These are phyloP conservation scores for Lepilemur ruficaudatus DNA, from an alignment of 2,797 vertebrate genomes.

Conservation along the genomic window DNA sequence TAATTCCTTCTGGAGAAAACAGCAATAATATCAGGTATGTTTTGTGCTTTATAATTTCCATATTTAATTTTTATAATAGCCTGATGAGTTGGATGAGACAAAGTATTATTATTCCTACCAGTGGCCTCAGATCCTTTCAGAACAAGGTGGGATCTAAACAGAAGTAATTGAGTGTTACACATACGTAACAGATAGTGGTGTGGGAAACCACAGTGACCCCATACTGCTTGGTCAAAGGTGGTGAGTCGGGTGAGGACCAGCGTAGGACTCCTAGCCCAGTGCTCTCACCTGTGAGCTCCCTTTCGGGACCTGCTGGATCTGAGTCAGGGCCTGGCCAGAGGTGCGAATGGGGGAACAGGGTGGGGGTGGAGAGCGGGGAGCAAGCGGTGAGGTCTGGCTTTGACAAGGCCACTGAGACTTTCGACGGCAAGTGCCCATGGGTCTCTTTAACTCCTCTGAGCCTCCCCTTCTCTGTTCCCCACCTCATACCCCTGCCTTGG, in stretches of 20 bases:
- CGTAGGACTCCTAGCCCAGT: background rate
- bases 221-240: background rate
- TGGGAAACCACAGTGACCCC: background rate
- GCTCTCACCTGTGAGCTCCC: background rate
- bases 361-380: background rate
- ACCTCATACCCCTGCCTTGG: background rate
- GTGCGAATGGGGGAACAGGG: rapidly evolving
- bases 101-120: background rate
- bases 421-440: background rate
- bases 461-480: background rate
- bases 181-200: background rate
- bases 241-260: background rate
- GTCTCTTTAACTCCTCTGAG: background rate
- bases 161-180: background rate
- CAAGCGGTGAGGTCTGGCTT: background rate
- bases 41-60: background rate
- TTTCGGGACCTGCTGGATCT: background rate
- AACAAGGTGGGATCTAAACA: background rate
- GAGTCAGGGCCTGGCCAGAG: background rate
- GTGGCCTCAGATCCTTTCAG: background rate
- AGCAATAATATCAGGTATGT: background rate
- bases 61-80: background rate
- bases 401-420: background rate
- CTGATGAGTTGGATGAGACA: background rate
- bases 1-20: background rate